Evolutionary conservation across 1,140 invertebrate species (phyloP), one percentile per base, ranked within the genome.

Genomic region (Ceratitis capitata): DNA sequence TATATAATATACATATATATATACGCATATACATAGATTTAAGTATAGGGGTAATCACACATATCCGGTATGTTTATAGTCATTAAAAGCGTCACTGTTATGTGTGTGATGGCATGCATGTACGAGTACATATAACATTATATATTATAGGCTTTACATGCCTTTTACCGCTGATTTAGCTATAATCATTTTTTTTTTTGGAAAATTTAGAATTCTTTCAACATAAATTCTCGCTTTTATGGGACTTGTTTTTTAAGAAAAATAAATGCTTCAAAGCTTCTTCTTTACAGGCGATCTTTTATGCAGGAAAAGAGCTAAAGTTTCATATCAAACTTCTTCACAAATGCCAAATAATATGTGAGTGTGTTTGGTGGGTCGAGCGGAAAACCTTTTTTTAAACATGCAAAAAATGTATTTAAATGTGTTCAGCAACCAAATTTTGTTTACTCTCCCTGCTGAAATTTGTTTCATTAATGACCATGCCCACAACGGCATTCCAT

Each of bases 31-130:
- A n/a, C n/a, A n/a, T n/a, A n/a, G n/a, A n/a, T n/a, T n/a, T n/a
- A n/a, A n/a, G 1, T 78, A 64, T 64, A 64, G 58, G 58, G 58
- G 58, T 64, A 78, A 78, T 78, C 69, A 78, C 69, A 78, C 69
- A 78, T 78, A 78, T 78, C 69, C 69, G 69, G 69, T 78, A 39
- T 78, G 69, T 78, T 78, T 19, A 19, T 35, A 78, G 19, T 45
- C 39, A 78, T 78, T 78, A 39, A 78, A 26, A 78, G 26, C 69
- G 69, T 78, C 69, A 78, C n/a, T 78, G n/a, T 23, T 12, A 47
- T 53, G n/a, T 19, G 16, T 49, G 14, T 19, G 16, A 19, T 4
- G 14, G 51, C 5, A 69, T 45, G 45, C 16, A 78, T 45, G n/a
- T 78, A 45, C 32, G 45, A 4, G 19, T 3, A 45, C 19, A 10